Percentiles rank a stretch among this genome's conserved stretches.
phyloP scores from a whole-genome alignment of 2,888 invertebrate genomes.

The Vanessa cardui region DNA sequence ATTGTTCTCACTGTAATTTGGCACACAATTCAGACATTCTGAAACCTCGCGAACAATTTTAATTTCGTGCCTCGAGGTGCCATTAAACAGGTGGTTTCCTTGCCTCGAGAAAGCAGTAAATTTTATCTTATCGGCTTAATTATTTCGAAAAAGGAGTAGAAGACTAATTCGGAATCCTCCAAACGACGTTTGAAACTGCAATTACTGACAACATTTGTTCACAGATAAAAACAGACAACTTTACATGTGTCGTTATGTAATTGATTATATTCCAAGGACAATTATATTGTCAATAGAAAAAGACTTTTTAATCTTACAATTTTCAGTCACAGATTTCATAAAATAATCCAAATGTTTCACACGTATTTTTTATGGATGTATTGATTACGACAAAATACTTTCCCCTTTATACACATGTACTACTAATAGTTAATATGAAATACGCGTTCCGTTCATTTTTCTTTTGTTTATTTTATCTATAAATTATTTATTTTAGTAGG shows the following conservation, averaged over 20 bases:
- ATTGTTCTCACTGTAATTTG: conserved; percentile 22
- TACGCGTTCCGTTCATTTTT: background rate
- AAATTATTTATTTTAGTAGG: no score
- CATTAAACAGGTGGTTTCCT: conserved; percentile 41
- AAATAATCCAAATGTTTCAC: conserved; percentile 8
- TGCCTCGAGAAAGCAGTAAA: conserved; percentile 56
- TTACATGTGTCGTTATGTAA: no score
- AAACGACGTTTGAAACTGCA: conserved; percentile 56
- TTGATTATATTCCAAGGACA: no score
- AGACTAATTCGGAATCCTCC: conserved; percentile 55
- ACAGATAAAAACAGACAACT: no score
- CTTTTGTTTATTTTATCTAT: no score
- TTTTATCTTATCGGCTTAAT: conserved; percentile 70
- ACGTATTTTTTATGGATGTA: background rate
- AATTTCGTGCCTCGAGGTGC: conserved; percentile 33
- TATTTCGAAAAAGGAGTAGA: conserved; percentile 62
- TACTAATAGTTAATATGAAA: background rate
- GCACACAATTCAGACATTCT: conserved; percentile 20
- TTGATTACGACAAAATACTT: background rate
- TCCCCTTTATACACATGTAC: background rate
- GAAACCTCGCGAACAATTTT: conserved; percentile 33
- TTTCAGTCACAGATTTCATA: background rate
- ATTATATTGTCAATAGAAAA: background rate
- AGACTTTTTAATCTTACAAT: conserved; percentile 8
- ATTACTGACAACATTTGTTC: background rate